phyloP scores from a whole-genome alignment of 1,140 invertebrate genomes.

The Scaptomyza graminum region DNA sequence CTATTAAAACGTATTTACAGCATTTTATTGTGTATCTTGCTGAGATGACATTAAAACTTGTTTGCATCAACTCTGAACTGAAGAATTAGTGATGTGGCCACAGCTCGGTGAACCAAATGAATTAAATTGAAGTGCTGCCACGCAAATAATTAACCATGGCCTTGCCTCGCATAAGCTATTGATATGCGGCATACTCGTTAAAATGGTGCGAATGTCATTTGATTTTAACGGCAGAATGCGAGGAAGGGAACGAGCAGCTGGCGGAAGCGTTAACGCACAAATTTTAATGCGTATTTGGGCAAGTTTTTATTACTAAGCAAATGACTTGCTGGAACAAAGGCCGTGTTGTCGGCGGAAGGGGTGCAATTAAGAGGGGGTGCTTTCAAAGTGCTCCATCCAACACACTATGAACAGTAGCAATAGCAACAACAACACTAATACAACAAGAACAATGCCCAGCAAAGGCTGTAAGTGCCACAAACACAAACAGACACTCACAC shows the following conservation, averaged over 20 bases:
- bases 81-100: background rate
- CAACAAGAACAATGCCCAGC: conserved; percentile 39
- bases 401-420: conserved; percentile 28
- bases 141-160: conserved; percentile 5
- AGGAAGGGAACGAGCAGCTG: conserved; percentile 37
- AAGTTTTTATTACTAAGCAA: conserved; percentile 60
- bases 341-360: conserved; percentile 3
- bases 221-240: conserved; percentile 43
- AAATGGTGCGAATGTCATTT: conserved; percentile 41
- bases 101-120: background rate
- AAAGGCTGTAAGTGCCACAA: conserved; percentile 40
- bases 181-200: conserved; percentile 26
- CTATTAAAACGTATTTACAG: too few relatives aligned
- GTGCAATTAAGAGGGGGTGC: conserved; percentile 48
- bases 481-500: background rate
- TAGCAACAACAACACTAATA: conserved; percentile 2
- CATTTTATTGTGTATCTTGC: too few relatives aligned
- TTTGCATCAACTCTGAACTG: too few relatives aligned
- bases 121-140: background rate
- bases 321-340: conserved; percentile 43
- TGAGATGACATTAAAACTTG: too few relatives aligned
- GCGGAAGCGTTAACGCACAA: conserved; percentile 41
- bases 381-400: conserved; percentile 31
- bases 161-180: conserved; percentile 11
- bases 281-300: conserved; percentile 51